phyloP scores from a whole-genome alignment of 2,113 vertebrate genomes.

The Ciconia boyciana region DNA sequence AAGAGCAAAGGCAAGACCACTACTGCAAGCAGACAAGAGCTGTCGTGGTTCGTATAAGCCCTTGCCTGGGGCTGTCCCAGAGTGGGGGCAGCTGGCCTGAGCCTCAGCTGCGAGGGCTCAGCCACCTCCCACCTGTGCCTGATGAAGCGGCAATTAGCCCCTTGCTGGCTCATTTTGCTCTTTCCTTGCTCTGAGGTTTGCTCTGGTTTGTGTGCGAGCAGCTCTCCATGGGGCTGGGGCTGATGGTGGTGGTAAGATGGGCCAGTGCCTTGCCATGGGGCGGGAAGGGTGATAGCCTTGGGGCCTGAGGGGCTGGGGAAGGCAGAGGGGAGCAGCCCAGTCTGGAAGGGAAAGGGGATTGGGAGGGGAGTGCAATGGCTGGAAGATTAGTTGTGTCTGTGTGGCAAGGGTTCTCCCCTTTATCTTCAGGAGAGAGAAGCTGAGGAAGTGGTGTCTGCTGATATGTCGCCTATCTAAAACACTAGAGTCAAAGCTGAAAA shows the following conservation, averaged over 20 bases:
- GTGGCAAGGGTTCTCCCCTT: fast-evolving
- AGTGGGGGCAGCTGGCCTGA: no score
- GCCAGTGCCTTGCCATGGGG: fast-evolving
- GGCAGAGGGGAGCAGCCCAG: background rate
- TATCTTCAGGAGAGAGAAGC: background rate
- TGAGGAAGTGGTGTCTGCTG: background rate
- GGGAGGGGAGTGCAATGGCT: fast-evolving
- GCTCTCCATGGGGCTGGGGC: fast-evolving
- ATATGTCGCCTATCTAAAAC: background rate
- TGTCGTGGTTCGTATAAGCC: background rate
- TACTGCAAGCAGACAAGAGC: background rate
- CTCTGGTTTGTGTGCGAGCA: background rate
- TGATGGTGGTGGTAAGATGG: fast-evolving
- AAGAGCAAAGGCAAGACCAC: fast-evolving
- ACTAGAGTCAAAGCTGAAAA: background rate
- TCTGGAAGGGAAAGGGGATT: background rate
- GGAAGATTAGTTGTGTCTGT: background rate
- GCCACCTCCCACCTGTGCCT: background rate
- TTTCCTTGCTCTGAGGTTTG: background rate
- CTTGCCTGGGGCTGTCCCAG: no score
- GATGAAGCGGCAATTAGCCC: background rate
- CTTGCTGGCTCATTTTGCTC: fast-evolving
- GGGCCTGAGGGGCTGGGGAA: background rate
- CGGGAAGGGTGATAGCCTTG: no score
- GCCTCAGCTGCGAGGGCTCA: background rate